A percentile compares a stretch with the other conserved stretches of the same genome.
Conservation (phyloP, 2,113 vertebrate species). For the Lontra canadensis region DNA sequence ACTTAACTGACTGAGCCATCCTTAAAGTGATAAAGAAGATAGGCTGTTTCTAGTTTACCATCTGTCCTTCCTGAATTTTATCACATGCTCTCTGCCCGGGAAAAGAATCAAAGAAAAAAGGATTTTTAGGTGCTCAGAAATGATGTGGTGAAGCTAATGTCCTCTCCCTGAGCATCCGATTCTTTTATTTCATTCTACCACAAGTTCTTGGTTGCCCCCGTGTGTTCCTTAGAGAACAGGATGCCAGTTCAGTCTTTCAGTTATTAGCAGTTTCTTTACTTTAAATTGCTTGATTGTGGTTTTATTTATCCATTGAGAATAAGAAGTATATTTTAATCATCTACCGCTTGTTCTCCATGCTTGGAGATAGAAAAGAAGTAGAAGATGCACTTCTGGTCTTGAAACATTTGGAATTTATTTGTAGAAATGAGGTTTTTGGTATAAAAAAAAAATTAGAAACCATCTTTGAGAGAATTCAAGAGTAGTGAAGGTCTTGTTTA, state of each 20-base stretch:
- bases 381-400: not conserved
- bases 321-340: not conserved
- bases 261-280: not conserved
- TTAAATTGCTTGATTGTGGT: not conserved
- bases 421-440: not conserved
- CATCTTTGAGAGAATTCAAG: not conserved
- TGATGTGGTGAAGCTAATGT: not conserved
- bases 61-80: not conserved
- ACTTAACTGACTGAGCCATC: too few relatives aligned
- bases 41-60: not conserved
- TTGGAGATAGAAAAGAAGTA: constrained; percentile 15
- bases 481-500: not conserved
- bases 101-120: constrained; percentile 23
- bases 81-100: not conserved
- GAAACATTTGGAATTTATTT: not conserved
- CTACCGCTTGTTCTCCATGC: not conserved
- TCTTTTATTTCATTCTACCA: not conserved
- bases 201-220: not conserved
- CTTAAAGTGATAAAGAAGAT: not conserved
- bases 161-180: not conserved
- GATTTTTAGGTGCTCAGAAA: not conserved
- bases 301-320: constrained; percentile 14
- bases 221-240: not conserved
- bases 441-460: not conserved
- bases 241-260: not conserved